phyloP scores from a whole-genome alignment of 37 sponge, comb jelly and placozoan genomes.

The Tethya wilhelma region DNA sequence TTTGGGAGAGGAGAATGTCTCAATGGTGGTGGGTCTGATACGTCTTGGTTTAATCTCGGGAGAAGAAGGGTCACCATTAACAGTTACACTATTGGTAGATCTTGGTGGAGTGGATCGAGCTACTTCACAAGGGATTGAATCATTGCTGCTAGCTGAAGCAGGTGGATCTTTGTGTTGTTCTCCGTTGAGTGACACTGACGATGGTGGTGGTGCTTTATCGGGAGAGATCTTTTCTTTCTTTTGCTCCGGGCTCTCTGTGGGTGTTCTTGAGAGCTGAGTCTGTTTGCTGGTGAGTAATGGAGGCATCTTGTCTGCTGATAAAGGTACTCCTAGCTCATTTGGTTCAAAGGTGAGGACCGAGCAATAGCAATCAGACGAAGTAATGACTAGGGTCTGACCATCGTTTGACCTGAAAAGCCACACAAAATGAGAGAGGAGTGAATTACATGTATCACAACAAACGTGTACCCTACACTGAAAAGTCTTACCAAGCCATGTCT shows the following conservation, averaged over 20 bases:
- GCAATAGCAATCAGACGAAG: slow-evolving; percentile 96
- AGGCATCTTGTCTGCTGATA: slow-evolving; percentile 26
- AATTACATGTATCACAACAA: neutral
- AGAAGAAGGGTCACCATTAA: neutral
- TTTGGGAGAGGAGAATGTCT: slow-evolving; percentile 2
- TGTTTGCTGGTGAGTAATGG: too few species aligned
- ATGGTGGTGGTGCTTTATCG: neutral
- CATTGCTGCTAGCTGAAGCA: neutral
- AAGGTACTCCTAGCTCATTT: slow-evolving; percentile 79
- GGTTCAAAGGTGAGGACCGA: slow-evolving; percentile 80
- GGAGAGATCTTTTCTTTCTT: neutral
- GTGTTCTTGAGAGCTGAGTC: neutral
- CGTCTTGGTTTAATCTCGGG: slow-evolving; percentile 7
- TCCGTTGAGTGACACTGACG: neutral
- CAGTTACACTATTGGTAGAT: neutral
- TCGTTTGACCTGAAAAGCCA: slow-evolving; percentile 82
- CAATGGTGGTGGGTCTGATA: slow-evolving; percentile 26
- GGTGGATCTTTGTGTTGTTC: neutral
- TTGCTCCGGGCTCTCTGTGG: neutral
- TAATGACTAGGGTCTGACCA: slow-evolving; percentile 77
- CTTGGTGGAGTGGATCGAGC: neutral
- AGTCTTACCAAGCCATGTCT: slow-evolving; percentile 90
- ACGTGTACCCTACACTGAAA: neutral
- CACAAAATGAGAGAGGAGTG: neutral
- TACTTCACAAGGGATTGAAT: neutral